Conservation (phyloP, 1,140 invertebrate species). For the Antheraea pernyi region DNA sequence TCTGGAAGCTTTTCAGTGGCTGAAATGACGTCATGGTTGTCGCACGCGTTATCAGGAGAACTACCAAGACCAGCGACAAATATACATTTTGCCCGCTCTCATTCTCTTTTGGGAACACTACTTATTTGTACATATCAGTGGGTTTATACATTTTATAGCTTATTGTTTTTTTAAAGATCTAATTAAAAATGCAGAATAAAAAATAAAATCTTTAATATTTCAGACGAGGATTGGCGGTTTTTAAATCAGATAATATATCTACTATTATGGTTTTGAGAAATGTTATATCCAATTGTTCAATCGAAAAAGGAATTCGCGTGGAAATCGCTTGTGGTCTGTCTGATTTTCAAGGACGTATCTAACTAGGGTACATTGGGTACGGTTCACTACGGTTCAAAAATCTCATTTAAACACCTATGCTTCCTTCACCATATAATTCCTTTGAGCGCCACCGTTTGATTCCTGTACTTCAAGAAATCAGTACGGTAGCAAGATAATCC, state of each 20-base stretch:
- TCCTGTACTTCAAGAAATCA: no score
- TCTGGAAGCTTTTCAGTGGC: conserved; percentile 66
- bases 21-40: conserved; percentile 67
- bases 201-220: conserved; percentile 13
- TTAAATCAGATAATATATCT: conserved; percentile 64
- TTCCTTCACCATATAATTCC: no score
- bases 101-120: conserved; percentile 52
- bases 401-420: no score
- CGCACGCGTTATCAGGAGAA: conserved; percentile 56
- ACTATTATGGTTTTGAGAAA: conserved; percentile 56
- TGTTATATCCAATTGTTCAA: conserved; percentile 56
- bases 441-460: no score
- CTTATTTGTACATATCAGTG: conserved; percentile 64
- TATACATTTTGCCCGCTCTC: conserved; percentile 50
- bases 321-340: conserved; percentile 54
- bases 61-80: conserved; percentile 54
- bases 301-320: conserved; percentile 49
- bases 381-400: no score
- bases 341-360: no score
- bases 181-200: not conserved
- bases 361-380: no score
- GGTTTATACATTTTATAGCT: conserved; percentile 18
- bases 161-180: no score
- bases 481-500: no score
- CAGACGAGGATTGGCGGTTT: conserved; percentile 51